These are phyloP conservation scores for Dorcus hopei DNA, from an alignment of 2,888 invertebrate genomes.

Conservation along the genomic window DNA sequence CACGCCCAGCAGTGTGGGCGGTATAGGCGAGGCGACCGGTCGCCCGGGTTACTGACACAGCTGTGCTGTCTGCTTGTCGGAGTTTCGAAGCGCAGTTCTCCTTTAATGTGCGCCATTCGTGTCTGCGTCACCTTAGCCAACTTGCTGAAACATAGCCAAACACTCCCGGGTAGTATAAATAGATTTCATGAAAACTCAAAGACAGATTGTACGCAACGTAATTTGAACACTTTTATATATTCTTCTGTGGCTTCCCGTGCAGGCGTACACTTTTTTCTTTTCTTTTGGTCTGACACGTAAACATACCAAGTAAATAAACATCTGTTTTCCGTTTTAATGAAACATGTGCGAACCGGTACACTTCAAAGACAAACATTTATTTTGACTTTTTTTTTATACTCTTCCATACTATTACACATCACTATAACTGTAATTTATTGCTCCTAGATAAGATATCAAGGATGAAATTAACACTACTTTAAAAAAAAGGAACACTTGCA, in stretches of 20 bases:
- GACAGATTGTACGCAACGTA: slow-evolving; percentile 25
- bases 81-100: slow-evolving; percentile 27
- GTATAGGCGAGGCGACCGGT: slow-evolving; percentile 31
- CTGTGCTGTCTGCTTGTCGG: slow-evolving; percentile 21
- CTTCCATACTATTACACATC: no score
- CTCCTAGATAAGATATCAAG: no score
- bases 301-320: background rate
- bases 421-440: no score
- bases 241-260: background rate
- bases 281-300: slow-evolving; percentile 3
- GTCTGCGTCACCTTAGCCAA: slow-evolving; percentile 31
- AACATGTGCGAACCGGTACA: slow-evolving; percentile 2
- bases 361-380: background rate
- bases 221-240: slow-evolving; percentile 12
- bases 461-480: no score
- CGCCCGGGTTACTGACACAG: slow-evolving; percentile 42
- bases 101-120: slow-evolving; percentile 33
- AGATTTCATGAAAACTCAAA: slow-evolving; percentile 32
- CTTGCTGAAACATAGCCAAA: slow-evolving; percentile 33
- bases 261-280: slow-evolving; percentile 3
- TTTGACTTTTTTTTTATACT: no score
- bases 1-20: slow-evolving; percentile 39
- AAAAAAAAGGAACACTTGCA: no score
- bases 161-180: slow-evolving; percentile 31
- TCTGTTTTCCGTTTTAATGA: background rate